Evolutionary conservation across 2,797 vertebrate species (phyloP).

Genomic region (Carcharodon carcharias): DNA sequence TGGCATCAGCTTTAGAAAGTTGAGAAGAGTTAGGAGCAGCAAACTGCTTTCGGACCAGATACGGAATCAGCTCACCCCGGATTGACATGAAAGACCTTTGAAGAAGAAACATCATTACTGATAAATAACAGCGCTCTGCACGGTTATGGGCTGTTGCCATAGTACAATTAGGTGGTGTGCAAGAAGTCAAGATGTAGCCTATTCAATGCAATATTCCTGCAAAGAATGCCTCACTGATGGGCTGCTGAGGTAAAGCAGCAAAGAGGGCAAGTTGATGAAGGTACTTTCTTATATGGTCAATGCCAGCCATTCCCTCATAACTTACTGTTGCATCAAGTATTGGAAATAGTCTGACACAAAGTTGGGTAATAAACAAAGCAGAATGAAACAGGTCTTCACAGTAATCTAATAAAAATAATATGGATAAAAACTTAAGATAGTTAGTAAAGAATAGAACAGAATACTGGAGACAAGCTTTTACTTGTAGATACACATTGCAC

Average conservation of each 20-base stretch:
- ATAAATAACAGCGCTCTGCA: neutral
- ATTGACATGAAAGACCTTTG: constrained; percentile 83
- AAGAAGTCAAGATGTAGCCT: neutral
- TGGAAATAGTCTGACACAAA: neutral
- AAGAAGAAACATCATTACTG: constrained; percentile 43
- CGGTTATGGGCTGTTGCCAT: neutral
- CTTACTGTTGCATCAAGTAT: neutral
- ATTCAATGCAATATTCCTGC: neutral
- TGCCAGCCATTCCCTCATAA: neutral
- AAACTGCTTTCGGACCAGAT: constrained; percentile 89
- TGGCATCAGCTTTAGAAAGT: constrained; percentile 55
- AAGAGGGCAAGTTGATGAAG: neutral
- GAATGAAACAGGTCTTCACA: neutral
- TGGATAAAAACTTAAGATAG: neutral
- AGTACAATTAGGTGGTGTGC: neutral
- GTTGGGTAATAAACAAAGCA: neutral
- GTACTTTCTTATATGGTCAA: neutral
- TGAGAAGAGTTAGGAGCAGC: constrained; percentile 59
- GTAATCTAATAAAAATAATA: neutral
- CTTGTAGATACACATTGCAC: too few relatives aligned
- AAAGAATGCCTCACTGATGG: neutral
- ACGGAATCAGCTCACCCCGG: constrained; percentile 85
- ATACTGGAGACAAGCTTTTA: too few relatives aligned
- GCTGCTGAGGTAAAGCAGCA: neutral
- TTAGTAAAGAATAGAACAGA: too few relatives aligned